Base-by-base conservation (phyloP, 1,140 invertebrate genomes). In the Cyrtorhinus lividipennis region DNA sequence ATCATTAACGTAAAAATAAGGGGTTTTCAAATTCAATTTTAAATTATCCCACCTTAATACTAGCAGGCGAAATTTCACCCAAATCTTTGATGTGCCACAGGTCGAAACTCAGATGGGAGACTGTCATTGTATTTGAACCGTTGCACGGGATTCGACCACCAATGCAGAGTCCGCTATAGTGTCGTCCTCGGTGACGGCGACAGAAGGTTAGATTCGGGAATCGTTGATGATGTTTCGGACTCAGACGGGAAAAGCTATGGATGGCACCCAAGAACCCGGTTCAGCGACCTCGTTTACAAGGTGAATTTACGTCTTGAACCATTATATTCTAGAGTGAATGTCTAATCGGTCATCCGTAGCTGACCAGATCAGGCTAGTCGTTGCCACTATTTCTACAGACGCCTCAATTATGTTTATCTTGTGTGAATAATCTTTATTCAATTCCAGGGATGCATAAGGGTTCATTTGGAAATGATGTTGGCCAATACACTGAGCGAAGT, bases 141-240 rank as follows among this genome's bases (percentile, higher is more conserved):
- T 45, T 79, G 88, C 59, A 89, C 87, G 2, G 87, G 86, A 5
- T 90, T 89, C 71, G 86, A 90, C 68, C 87, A 90, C 68, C 81
- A 83, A 24, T 90, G 88, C 73, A 78, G 86, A 27, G 83, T 91
- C 0, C 75, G 83, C 2, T 91, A 89, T 72, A 81, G 78, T 72
- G 76, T 90, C 12, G 79, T 82, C 1, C 73, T 91, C 0, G 88
- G 87, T 0, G 85, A 87, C 38, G 83, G 83, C 1, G 85, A 88
- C 5, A 73, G 81, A 25, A 77, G 83, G 48, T 75, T 86, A 58
- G 85, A 91, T 65, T 90, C 88, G 0, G 87, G 87, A 0, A 78
- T 83, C 24, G 77, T 91, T 8, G 87, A 90, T 68, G 86, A 88
- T 68, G 76, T 88, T 0, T 83, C 85, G 13, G 87, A 91, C 70